Conservation (phyloP, 2,888 invertebrate species). For the Lithosia quadra region DNA sequence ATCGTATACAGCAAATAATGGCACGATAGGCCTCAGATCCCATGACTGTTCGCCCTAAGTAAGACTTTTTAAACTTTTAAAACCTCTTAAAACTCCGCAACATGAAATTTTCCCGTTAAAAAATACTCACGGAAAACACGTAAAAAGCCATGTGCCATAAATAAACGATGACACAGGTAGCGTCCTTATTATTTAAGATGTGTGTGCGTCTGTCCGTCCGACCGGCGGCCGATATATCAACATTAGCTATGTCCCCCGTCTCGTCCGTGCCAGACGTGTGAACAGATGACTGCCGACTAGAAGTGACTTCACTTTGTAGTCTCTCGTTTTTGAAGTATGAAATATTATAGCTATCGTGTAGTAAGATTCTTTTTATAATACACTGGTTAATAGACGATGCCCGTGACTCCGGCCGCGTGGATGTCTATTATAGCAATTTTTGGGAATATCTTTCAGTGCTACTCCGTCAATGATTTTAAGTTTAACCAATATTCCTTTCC, state of each 20-base stretch:
- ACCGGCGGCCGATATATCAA: conserved; percentile 83
- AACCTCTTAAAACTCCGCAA: too few species aligned
- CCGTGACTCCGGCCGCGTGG: too few species aligned
- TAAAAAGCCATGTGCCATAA: conserved; percentile 49
- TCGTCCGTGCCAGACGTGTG: conserved; percentile 65
- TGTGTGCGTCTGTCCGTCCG: conserved; percentile 77
- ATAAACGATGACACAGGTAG: conserved; percentile 57
- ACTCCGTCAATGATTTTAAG: too few species aligned
- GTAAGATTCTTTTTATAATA: neutral
- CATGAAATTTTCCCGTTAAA: conserved; percentile 14
- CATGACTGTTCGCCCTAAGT: too few species aligned
- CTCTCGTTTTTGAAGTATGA: neutral
- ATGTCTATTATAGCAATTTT: too few species aligned
- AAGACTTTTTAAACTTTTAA: too few species aligned
- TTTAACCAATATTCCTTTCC: too few species aligned
- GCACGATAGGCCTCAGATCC: too few species aligned
- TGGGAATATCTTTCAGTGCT: too few species aligned
- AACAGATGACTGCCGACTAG: conserved; percentile 53
- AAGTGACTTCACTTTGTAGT: conserved; percentile 42
- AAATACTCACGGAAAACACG: conserved; percentile 24
- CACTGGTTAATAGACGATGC: too few species aligned
- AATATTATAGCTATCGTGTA: neutral
- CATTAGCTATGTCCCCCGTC: conserved; percentile 82
- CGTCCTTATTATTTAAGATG: conserved; percentile 78
- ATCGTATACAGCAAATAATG: too few species aligned